Conservation (phyloP, 2,113 vertebrate genomes). For the Nestor notabilis region DNA sequence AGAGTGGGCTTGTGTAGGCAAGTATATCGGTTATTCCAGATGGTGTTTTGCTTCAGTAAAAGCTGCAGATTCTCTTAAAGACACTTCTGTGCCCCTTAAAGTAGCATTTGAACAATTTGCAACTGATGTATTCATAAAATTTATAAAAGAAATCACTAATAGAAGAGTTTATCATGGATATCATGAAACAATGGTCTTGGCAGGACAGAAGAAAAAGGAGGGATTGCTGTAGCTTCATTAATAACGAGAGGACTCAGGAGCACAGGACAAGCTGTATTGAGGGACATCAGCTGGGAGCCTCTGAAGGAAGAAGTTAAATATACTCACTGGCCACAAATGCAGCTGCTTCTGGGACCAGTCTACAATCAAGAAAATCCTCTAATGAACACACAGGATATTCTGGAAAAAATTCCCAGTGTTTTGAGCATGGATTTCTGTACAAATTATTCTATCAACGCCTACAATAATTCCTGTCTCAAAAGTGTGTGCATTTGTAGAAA, state of each 20-base stretch:
- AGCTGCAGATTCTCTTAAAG: slow-evolving; percentile 38
- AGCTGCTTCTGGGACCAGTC: neutral
- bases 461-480: neutral
- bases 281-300: neutral
- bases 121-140: neutral
- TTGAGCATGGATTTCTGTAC: neutral
- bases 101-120: neutral
- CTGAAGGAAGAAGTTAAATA: neutral
- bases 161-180: neutral
- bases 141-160: neutral
- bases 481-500: neutral
- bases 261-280: neutral
- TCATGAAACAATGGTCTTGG: neutral
- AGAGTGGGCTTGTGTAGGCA: slow-evolving; percentile 55
- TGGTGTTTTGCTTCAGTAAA: slow-evolving; percentile 53
- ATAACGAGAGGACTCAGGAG: neutral
- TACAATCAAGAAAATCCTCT: neutral
- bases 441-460: neutral
- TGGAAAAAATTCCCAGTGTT: neutral
- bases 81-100: neutral
- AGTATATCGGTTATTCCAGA: slow-evolving; percentile 9
- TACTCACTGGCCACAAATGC: neutral
- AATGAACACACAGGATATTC: neutral
- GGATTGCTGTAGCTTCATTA: neutral
- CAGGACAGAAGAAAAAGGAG: neutral